Conservation (phyloP, 1,140 invertebrate genomes). For the Phocides pigmalion region DNA sequence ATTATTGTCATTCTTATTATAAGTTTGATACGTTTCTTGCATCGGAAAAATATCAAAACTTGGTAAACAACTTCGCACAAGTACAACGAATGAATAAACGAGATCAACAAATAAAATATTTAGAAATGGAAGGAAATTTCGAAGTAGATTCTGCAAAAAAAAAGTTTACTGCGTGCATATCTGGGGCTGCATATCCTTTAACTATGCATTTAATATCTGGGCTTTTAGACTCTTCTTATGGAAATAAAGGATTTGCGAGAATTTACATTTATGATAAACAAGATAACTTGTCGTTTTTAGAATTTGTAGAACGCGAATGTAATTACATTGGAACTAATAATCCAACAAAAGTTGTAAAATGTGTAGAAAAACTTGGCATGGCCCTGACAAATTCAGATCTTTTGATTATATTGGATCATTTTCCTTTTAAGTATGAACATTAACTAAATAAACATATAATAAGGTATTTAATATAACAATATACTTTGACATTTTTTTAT, state of each 20-base stretch:
- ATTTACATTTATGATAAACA: constrained; percentile 66
- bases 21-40: constrained; percentile 75
- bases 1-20: constrained; percentile 84
- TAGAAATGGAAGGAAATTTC: constrained; percentile 26
- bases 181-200: constrained; percentile 57
- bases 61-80: constrained; percentile 66
- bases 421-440: constrained; percentile 53
- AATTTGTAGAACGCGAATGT: constrained; percentile 66
- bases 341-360: constrained; percentile 62
- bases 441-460: neutral
- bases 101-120: constrained; percentile 35
- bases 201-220: constrained; percentile 64
- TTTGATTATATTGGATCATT: constrained; percentile 68
- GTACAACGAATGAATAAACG: constrained; percentile 57
- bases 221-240: constrained; percentile 51
- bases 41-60: constrained; percentile 67
- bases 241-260: constrained; percentile 53
- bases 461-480: no score
- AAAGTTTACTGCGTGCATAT: constrained; percentile 59
- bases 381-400: constrained; percentile 67
- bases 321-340: constrained; percentile 55
- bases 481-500: constrained; percentile 29
- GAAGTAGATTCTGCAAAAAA: constrained; percentile 37
- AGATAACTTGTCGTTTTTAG: constrained; percentile 53
- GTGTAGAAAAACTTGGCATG: constrained; percentile 66